These are phyloP conservation scores for Ips nitidus DNA, from an alignment of 1,140 invertebrate species.

Conservation along the genomic window DNA sequence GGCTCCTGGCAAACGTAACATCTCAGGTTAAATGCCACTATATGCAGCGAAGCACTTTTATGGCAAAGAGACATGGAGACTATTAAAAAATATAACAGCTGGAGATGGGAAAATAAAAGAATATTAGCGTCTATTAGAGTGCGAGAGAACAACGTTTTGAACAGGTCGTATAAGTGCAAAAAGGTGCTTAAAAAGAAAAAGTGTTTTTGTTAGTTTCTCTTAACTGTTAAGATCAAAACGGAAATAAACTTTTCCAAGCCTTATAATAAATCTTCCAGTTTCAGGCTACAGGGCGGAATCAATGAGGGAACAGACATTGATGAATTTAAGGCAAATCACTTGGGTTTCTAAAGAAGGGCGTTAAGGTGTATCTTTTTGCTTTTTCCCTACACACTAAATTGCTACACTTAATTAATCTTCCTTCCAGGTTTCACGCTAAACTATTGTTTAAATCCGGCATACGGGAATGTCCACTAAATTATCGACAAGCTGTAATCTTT, in stretches of 20 bases:
- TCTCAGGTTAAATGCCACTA: constrained; percentile 4
- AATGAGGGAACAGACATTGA: constrained; percentile 19
- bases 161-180: too few relatives aligned
- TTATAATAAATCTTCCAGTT: constrained; percentile 11
- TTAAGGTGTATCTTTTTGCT: neutral
- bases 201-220: too few relatives aligned
- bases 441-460: too few relatives aligned
- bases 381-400: too few relatives aligned
- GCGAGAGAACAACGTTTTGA: neutral
- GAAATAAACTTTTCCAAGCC: neutral
- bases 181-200: neutral
- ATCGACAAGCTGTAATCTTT: too few relatives aligned
- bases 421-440: too few relatives aligned
- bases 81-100: constrained; percentile 6
- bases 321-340: constrained; percentile 19
- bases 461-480: too few relatives aligned
- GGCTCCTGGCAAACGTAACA: neutral
- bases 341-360: constrained; percentile 1
- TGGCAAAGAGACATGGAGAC: neutral
- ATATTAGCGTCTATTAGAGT: neutral
- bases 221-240: neutral
- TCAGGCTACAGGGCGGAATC: constrained; percentile 12
- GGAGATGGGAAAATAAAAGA: constrained; percentile 1
- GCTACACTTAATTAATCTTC: too few relatives aligned
- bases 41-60: constrained; percentile 1